Base-by-base conservation (phyloP, 2,888 invertebrate species). In the Odontocolon sp. region DNA sequence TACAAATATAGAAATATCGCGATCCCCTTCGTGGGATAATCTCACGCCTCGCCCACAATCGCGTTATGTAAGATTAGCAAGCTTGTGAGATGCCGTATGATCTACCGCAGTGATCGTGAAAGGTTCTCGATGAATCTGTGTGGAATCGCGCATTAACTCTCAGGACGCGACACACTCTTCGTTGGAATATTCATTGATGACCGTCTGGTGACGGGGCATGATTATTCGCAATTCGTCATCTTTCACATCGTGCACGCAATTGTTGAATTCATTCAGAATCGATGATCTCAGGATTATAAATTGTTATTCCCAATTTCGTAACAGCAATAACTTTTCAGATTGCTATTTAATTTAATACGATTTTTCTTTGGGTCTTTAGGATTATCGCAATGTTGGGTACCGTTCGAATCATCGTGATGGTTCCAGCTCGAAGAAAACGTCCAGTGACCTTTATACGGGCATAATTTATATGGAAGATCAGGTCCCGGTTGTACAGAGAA, bases 11-110 rank as follows among this genome's bases (percentile, higher is more conserved):
- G 70, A 45, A 47, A 66, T 47, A 67, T 67, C 47, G 50, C 33
- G 77, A 69, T 78, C 61, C 68, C 77, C 66, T 81, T 77, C 83
- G 82, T 86, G 85, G 83, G 84, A 88, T 87, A 83, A 84, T 87
- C 86, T 85, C 86, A 87, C 83, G 88, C 86, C 82, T 87, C 84
- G 82, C 84, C 84, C 81, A 86, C 80, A 80, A 74, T 74, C 70
- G 45, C 77, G 38, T 68, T 82, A 84, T 81, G 82, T 77, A 81
- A 80, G 50, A 67, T 74, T 67, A 71, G 71, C 54, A 61, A 74
- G 66, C 56, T 28, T 47, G 42, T 56, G 16, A 67, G 54, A 31
- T 45, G 54, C 45, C 38, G 73, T 59, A 74, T 64, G 68, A 79
- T 73, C 38, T 38, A 72, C 31, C 57, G 68, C 64, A 63, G 74